Conservation (phyloP, 2,113 vertebrate genomes). For the Haplochromis vanheusdeni region DNA sequence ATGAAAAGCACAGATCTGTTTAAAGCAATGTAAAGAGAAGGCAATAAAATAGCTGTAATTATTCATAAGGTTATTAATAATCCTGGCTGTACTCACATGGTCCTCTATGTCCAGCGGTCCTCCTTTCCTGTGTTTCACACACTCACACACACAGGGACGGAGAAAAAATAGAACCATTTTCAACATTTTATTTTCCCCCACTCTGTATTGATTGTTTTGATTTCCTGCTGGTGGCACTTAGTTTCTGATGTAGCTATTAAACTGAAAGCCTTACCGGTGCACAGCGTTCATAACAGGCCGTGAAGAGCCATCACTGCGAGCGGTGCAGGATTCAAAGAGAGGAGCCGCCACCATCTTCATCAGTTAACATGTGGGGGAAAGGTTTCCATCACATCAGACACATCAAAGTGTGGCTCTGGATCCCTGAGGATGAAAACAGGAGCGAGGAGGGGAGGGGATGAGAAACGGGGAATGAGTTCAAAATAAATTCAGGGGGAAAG, state of each 20-base stretch:
- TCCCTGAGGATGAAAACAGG: constrained; percentile 50
- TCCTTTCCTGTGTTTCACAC: not conserved
- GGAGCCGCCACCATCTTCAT: not conserved
- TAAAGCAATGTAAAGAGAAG: not conserved
- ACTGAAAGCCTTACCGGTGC: constrained; percentile 6
- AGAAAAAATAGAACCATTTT: not conserved
- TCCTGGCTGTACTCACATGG: not conserved
- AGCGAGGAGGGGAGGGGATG: not conserved
- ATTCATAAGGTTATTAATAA: not conserved
- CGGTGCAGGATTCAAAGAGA: constrained; percentile 20
- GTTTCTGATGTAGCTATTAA: not conserved
- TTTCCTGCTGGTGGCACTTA: constrained; percentile 17
- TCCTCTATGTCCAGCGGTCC: not conserved
- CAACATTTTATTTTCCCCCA: not conserved
- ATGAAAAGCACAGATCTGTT: not conserved
- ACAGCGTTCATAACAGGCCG: not conserved
- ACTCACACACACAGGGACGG: not conserved
- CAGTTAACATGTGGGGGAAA: constrained; percentile 16
- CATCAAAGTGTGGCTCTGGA: constrained; percentile 47
- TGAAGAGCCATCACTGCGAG: constrained; percentile 19
- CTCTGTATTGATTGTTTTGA: not conserved
- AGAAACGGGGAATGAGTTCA: constrained; percentile 12
- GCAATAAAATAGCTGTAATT: not conserved
- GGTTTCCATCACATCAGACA: constrained; percentile 48
- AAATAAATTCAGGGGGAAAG: not conserved